Percentiles rank a stretch among this genome's conserved stretches.
Conservation (phyloP, 1,140 invertebrate genomes). For the Ostrea denselamellosa region DNA sequence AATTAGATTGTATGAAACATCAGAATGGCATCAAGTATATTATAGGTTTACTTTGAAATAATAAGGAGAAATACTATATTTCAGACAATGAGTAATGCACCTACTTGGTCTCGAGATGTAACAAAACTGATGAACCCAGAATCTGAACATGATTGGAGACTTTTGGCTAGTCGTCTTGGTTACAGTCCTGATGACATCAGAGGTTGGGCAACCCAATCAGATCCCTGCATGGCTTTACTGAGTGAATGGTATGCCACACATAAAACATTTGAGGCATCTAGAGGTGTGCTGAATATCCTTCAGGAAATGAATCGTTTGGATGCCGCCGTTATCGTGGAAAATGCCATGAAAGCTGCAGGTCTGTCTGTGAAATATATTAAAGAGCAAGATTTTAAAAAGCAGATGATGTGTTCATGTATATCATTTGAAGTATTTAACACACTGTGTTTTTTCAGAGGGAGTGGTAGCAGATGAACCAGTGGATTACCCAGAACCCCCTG, state of each 20-base stretch:
- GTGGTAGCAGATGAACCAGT: slow-evolving; percentile 74
- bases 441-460: slow-evolving; percentile 57
- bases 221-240: slow-evolving; percentile 75
- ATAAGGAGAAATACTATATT: background rate
- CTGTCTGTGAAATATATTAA: background rate
- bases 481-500: slow-evolving; percentile 68
- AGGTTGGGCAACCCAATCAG: slow-evolving; percentile 69
- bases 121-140: slow-evolving; percentile 70
- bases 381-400: background rate
- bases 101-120: slow-evolving; percentile 72
- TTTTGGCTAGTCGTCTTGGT: slow-evolving; percentile 70
- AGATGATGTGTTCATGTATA: background rate
- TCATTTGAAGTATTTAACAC: background rate
- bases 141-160: slow-evolving; percentile 71
- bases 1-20: background rate
- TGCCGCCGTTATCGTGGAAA: slow-evolving; percentile 71
- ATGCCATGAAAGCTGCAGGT: slow-evolving; percentile 73
- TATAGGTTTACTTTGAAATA: too few species aligned
- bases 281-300: slow-evolving; percentile 66
- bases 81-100: slow-evolving; percentile 73
- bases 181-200: slow-evolving; percentile 72
- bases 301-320: slow-evolving; percentile 73
- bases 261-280: slow-evolving; percentile 72
- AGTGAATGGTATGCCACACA: slow-evolving; percentile 76
- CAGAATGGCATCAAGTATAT: too few species aligned